These are phyloP conservation scores for Ochotona princeps DNA, from an alignment of 2,113 vertebrate species.

Conservation along the genomic window DNA sequence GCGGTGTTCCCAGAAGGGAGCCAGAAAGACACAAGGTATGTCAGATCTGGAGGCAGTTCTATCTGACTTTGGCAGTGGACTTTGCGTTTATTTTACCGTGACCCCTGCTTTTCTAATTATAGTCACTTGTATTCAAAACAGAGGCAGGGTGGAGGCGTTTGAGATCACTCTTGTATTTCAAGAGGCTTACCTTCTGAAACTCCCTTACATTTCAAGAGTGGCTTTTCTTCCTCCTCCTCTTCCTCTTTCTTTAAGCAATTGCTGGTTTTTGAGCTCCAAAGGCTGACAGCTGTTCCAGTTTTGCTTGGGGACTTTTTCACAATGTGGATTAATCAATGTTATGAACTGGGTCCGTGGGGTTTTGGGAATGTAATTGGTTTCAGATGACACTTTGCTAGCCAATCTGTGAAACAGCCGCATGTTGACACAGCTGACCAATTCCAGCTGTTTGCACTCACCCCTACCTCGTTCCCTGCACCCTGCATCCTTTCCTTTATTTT, in stretches of 20 bases:
- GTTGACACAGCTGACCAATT: constrained; percentile 89
- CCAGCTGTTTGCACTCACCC: constrained; percentile 89
- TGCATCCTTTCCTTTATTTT: constrained; percentile 76
- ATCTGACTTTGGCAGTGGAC: constrained; percentile 34
- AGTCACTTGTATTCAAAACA: neutral
- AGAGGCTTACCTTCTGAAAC: constrained; percentile 59
- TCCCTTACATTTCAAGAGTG: constrained; percentile 60
- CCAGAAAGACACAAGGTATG: neutral
- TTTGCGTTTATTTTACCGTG: constrained; percentile 18
- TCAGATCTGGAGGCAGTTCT: constrained; percentile 8
- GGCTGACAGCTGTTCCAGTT: constrained; percentile 87
- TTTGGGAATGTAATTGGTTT: constrained; percentile 91
- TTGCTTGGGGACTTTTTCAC: constrained; percentile 89
- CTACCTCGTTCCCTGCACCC: constrained; percentile 83
- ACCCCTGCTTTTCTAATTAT: constrained; percentile 18
- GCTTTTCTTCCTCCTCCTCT: neutral
- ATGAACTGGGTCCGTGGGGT: constrained; percentile 89
- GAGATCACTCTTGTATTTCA: constrained; percentile 22
- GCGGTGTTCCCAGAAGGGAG: neutral
- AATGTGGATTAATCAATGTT: constrained; percentile 92
- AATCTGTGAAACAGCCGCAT: constrained; percentile 86
- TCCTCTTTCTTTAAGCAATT: constrained; percentile 38
- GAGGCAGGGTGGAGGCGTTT: neutral
- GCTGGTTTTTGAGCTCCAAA: constrained; percentile 83
- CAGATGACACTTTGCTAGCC: constrained; percentile 90